Base-by-base conservation (phyloP, 1,140 invertebrate species). In the Cherax destructor region DNA sequence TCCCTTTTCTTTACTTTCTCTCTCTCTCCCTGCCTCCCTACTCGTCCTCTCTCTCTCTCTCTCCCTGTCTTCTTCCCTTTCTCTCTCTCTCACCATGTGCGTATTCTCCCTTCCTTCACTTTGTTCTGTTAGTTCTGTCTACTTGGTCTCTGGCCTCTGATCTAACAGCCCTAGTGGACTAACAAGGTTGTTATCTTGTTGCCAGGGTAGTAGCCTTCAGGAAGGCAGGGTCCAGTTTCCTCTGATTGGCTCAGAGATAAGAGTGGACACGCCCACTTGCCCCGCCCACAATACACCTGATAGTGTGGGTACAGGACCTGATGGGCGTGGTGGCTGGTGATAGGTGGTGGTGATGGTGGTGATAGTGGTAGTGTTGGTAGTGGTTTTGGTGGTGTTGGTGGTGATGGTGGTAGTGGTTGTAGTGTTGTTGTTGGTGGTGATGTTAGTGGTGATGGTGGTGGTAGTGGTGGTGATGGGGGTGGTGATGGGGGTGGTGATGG, bases 211-310 rank as follows among this genome's bases (percentile, higher is more conserved):
- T 83, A 83, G 69, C 65, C 59, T 69, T 69, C 81, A 83, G 81
- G 81, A 83, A 83, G 81, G 24, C 30, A 30, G 81, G 69, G 81
- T 83, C 81, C 21, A 59, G 59, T n/a, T 49, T 52, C 24, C 61
- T 83, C 61, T 83, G 81, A 83, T 83, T 83, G 81, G 81, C 56
- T 5, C 10, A 41, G 81, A 41, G 81, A 83, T 83, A 83, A 52
- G 56, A 41, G 59, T 16, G 81, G 16, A 59, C 81, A 83, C 81
- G 81, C 81, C 81, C 81, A 24, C 11, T n/a, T 74, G 69, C 69
- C 24, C 69, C 69, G 21, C 69, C 69, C 69, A 65, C 61, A 65
- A 65, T 21, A 65, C 61, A 65, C 13, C 10, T 65, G 69, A 74
- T 74, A 74, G n/a, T 11, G 5, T 10, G 56, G 56, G 9, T 10